Conservation (phyloP, 2,113 vertebrate genomes). For the Nothoprocta perdicaria region DNA sequence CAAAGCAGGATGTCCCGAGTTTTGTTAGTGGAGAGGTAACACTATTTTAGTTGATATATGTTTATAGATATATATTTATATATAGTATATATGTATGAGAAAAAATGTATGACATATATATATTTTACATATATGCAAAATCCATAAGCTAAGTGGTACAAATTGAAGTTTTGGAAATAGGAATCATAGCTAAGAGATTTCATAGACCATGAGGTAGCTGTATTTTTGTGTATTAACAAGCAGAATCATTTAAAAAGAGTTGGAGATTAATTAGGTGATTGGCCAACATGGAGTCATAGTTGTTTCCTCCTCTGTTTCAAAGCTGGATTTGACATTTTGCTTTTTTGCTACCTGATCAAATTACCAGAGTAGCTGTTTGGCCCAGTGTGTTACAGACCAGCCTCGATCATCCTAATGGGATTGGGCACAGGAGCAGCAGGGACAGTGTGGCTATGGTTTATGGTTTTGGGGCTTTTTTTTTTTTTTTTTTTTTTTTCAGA, state of each 20-base stretch:
- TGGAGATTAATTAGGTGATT: neutral
- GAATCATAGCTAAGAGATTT: neutral
- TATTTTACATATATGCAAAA: neutral
- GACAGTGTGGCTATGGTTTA: too few species aligned
- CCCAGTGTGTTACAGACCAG: neutral
- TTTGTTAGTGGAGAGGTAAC: neutral
- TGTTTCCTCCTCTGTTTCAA: neutral
- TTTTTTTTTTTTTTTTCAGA: too few species aligned
- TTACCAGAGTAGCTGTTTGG: neutral
- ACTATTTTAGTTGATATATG: neutral
- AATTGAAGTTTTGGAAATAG: neutral
- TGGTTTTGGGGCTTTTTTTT: too few species aligned
- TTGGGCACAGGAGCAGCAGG: neutral
- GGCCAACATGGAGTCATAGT: neutral
- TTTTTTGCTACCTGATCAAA: neutral
- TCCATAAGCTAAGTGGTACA: neutral
- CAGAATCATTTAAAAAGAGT: neutral
- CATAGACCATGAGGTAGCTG: neutral
- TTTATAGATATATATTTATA: neutral
- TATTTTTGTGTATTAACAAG: neutral
- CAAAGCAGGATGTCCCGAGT: neutral
- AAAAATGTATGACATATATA: too few species aligned
- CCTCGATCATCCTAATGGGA: neutral
- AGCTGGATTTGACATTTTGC: neutral
- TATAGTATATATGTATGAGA: too few species aligned